Conservation (phyloP, 2,113 vertebrate species). For the Herpailurus yagouaroundi region DNA sequence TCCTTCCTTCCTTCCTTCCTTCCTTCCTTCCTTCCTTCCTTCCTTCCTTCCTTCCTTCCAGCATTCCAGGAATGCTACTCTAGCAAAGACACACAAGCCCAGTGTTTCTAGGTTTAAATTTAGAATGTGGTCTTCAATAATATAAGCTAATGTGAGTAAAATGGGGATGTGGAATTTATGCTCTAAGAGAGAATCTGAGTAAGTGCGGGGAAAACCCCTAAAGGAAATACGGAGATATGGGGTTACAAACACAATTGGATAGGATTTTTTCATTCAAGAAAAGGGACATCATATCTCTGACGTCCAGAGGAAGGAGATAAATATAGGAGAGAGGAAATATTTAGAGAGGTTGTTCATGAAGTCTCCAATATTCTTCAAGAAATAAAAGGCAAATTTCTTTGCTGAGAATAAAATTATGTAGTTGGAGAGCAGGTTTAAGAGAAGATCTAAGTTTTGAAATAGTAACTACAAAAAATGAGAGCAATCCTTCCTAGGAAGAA, state of each 20-base stretch:
- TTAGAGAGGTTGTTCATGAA: constrained; percentile 17
- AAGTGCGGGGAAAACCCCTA: background rate
- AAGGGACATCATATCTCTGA: background rate
- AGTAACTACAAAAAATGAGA: background rate
- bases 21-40: too few species aligned
- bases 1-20: too few species aligned
- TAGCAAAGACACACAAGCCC: background rate
- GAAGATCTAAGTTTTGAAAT: background rate
- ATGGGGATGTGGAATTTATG: background rate
- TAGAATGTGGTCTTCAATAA: background rate
- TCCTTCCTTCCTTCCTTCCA: background rate
- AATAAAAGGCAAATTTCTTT: constrained; percentile 18
- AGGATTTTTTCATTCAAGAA: background rate
- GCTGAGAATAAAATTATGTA: background rate
- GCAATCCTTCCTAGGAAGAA: background rate
- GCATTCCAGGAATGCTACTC: background rate
- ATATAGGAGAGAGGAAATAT: background rate
- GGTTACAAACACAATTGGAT: background rate
- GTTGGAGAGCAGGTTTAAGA: background rate
- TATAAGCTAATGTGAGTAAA: background rate
- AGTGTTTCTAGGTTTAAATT: background rate
- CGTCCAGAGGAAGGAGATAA: background rate
- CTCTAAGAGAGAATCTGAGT: background rate
- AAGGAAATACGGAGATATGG: background rate
- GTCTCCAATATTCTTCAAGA: background rate